These are phyloP conservation scores for Nyleta sp. DNA, from an alignment of 2,888 invertebrate genomes.

Conservation along the genomic window DNA sequence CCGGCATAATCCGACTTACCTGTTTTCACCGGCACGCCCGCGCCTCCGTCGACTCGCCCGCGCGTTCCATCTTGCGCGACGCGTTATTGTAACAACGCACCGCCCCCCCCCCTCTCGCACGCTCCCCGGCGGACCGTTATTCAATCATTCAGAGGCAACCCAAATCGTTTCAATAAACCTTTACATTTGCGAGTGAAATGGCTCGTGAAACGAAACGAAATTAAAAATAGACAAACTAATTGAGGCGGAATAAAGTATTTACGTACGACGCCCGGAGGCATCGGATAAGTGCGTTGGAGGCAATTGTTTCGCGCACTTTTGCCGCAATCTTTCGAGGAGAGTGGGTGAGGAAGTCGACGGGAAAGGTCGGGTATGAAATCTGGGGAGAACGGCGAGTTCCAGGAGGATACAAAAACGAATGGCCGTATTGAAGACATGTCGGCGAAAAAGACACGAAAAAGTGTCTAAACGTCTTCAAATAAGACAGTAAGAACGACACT, in stretches of 20 bases:
- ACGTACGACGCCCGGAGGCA: slow-evolving; percentile 11
- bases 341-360: slow-evolving; percentile 5
- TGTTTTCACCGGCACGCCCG: slow-evolving; percentile 58
- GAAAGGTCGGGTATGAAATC: background rate
- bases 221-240: slow-evolving; percentile 41
- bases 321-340: background rate
- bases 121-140: slow-evolving; percentile 29
- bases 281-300: slow-evolving; percentile 29
- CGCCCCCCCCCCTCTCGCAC: slow-evolving; percentile 4
- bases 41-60: slow-evolving; percentile 50
- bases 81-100: slow-evolving; percentile 37
- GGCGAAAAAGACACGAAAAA: no score
- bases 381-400: background rate
- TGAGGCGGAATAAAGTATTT: slow-evolving; percentile 45
- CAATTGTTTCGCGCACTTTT: slow-evolving; percentile 24
- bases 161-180: slow-evolving; percentile 44
- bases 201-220: slow-evolving; percentile 32
- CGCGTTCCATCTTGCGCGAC: slow-evolving; percentile 32
- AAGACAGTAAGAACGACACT: no score
- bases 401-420: no score
- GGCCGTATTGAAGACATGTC: no score
- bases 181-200: slow-evolving; percentile 39
- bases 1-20: slow-evolving; percentile 48
- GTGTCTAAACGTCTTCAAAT: no score
- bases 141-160: slow-evolving; percentile 40